Percentiles rank a stretch among this genome's conserved stretches.
Evolutionary conservation across 2,113 vertebrate species (phyloP).

Genomic region (Scolopax mira): DNA sequence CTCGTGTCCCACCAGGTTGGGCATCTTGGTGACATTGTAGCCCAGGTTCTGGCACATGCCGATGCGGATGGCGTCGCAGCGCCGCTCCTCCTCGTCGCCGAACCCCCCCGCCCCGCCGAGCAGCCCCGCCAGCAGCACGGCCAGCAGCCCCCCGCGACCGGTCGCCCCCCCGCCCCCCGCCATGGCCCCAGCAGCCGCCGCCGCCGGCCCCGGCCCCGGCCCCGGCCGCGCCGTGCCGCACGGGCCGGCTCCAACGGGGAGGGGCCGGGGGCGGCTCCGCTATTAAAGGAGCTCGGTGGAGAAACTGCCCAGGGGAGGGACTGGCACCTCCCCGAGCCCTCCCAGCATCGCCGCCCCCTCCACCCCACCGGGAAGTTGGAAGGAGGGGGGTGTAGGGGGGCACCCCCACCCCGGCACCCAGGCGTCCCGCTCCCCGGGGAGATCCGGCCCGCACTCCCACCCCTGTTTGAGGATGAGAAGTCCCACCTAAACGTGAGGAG

Average conservation of each 20-base stretch:
- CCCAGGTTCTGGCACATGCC: constrained; percentile 97
- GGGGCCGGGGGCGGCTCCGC: not conserved
- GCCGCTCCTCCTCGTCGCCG: constrained; percentile 92
- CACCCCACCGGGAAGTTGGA: no score
- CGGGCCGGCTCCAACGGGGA: constrained; percentile 33
- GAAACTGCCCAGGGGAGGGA: constrained; percentile 18
- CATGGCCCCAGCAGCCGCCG: not conserved
- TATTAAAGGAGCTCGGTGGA: not conserved
- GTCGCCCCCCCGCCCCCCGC: not conserved
- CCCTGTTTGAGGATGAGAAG: no score
- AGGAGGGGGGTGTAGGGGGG: no score
- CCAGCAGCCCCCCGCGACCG: not conserved
- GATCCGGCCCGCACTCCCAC: not conserved
- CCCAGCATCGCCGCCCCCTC: not conserved
- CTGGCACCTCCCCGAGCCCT: not conserved
- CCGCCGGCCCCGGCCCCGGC: not conserved
- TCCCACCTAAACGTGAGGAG: no score
- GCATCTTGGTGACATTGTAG: constrained; percentile 99
- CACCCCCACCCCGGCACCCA: not conserved
- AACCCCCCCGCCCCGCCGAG: constrained; percentile 69
- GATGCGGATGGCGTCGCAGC: constrained; percentile 96
- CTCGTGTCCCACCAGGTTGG: constrained; percentile 96
- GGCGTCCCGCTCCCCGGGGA: not conserved
- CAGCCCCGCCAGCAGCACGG: constrained; percentile 5
- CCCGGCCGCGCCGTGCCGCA: constrained; percentile 6